These are phyloP conservation scores for Malachius bipustulatus DNA, from an alignment of 2,888 invertebrate genomes.

Conservation along the genomic window DNA sequence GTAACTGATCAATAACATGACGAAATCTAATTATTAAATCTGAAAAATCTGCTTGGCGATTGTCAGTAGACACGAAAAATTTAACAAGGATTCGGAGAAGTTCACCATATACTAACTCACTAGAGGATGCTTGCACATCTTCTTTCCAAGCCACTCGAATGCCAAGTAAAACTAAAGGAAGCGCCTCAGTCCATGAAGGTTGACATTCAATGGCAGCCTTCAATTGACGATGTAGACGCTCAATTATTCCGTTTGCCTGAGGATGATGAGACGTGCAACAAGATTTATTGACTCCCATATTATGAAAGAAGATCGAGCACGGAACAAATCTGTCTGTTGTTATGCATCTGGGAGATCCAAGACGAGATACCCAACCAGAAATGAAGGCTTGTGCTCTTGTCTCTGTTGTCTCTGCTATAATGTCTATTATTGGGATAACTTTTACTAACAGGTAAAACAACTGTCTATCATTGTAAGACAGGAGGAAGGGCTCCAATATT, in stretches of 20 bases:
- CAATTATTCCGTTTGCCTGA: too few species aligned
- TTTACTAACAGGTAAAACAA: conserved; percentile 26
- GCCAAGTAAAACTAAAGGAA: conserved; percentile 22
- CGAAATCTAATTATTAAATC: too few species aligned
- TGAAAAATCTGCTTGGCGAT: too few species aligned
- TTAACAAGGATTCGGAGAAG: conserved; percentile 16
- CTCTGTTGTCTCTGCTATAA: conserved; percentile 25
- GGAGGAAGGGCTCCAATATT: conserved; percentile 33
- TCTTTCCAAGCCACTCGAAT: conserved; percentile 22
- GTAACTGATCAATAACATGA: too few species aligned
- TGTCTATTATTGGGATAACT: conserved; percentile 26
- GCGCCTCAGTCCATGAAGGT: conserved; percentile 18
- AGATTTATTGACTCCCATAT: too few species aligned
- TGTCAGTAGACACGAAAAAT: too few species aligned
- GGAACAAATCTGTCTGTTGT: conserved; percentile 26
- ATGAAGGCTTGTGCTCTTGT: conserved; percentile 22
- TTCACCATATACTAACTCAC: conserved; percentile 16
- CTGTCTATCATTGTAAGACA: conserved; percentile 27
- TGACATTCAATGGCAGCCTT: conserved; percentile 21
- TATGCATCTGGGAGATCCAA: conserved; percentile 24
- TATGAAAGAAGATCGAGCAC: too few species aligned
- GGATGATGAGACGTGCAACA: too few species aligned
- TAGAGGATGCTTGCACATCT: conserved; percentile 13
- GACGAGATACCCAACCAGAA: conserved; percentile 24
- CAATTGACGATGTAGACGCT: too few species aligned